Base-by-base conservation (phyloP, 2,888 invertebrate species). In the Mellilla xanthometata region DNA sequence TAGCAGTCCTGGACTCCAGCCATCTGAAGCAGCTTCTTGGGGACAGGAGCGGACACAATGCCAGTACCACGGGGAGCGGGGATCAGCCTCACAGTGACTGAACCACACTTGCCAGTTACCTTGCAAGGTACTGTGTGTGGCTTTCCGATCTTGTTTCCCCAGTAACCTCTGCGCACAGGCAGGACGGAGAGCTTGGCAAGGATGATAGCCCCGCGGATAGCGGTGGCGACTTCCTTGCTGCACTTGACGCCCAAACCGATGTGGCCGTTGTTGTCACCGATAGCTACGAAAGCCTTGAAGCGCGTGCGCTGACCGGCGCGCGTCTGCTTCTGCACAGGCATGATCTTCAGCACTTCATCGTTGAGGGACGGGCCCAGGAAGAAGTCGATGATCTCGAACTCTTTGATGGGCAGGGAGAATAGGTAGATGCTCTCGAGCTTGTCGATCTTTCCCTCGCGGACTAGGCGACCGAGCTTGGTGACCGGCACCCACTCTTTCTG, bases 311-410 rank as follows among this genome's bases (percentile, higher is more conserved):
- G 99, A 91, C 99, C 99, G 62, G 99, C 99, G 89, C 99, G 95
- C 0, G 99, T 99, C 89, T 99, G 99, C 87, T 99, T 99, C 93
- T 99, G 99, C 10, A 99, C 99, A 49, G 99, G 99, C 98, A 99
- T 99, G 81, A 99, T 99, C 89, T 99, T 99, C 64, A 99, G 91
- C 0, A 99, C 99, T 79, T 99, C 99, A 91, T 99, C 99, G 76
- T 97, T 98, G 40, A 99, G 91, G 10, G 95, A 92, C 0, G 95
- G 91, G 12, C 98, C 98, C 68, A 99, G 94, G 91, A 99, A 99
- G 88, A 95, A 95, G 81, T 99, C 99, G 54, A 99, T 99, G 85
- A 99, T 99, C 88, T 99, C 99, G 70, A 94, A 97, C 91, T 99
- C 99, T 92, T 99, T 99, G 83, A 99, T 99, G 46, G 99, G 99